These are phyloP conservation scores for Sialia sialis DNA, from an alignment of 2,113 vertebrate species.

Conservation along the genomic window DNA sequence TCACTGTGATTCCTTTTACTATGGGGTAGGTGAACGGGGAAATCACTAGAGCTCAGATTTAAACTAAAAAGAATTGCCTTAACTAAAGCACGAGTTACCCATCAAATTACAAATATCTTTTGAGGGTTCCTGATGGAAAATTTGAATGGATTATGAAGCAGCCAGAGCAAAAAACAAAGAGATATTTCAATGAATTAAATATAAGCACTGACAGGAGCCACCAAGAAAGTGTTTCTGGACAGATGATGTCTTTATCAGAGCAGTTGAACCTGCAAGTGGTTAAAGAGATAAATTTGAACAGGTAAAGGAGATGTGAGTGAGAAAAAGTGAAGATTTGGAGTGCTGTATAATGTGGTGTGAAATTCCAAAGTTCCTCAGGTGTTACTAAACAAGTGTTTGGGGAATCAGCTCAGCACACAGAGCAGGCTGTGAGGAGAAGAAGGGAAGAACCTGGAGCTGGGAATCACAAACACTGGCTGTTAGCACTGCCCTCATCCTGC, in stretches of 20 bases:
- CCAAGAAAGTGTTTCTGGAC: not conserved
- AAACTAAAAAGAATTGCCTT: not conserved
- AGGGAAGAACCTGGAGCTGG: not conserved
- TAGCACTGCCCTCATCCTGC: fast-evolving
- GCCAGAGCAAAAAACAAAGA: not conserved
- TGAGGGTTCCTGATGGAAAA: not conserved
- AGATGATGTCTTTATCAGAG: not conserved
- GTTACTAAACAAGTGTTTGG: not conserved
- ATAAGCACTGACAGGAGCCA: not conserved
- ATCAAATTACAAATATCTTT: not conserved
- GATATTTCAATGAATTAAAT: not conserved
- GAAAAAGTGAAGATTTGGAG: not conserved
- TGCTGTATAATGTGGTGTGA: not conserved
- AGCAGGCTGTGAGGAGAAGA: not conserved
- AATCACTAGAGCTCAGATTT: not conserved
- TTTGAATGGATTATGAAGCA: not conserved
- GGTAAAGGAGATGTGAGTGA: not conserved
- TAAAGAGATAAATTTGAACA: not conserved
- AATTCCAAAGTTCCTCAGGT: not conserved
- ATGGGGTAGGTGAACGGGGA: not conserved
- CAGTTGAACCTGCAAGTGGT: not conserved
- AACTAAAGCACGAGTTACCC: not conserved
- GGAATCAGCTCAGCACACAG: not conserved
- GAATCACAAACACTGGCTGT: not conserved
- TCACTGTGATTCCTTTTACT: not conserved